Evolutionary conservation across 2,888 invertebrate genomes (phyloP).

Genomic region (Morpho achilles): DNA sequence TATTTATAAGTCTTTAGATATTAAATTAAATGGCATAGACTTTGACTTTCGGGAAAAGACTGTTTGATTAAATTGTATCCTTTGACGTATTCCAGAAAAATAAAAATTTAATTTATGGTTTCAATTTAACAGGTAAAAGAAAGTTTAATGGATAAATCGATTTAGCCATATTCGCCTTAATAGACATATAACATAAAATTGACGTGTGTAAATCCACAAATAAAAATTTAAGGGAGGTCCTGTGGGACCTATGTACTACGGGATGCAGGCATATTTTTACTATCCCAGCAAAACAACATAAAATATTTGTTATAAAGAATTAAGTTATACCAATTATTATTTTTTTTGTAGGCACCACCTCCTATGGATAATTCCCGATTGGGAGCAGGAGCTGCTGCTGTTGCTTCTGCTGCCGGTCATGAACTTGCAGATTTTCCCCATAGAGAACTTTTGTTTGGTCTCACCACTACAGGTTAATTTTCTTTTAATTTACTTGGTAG

Average conservation of each 20-base stretch:
- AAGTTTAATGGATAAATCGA: not conserved
- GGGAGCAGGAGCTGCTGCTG: conserved; percentile 79
- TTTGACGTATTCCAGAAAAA: too few relatives aligned
- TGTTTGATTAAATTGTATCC: too few relatives aligned
- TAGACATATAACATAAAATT: too few relatives aligned
- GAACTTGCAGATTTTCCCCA: conserved; percentile 90
- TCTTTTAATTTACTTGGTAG: not conserved
- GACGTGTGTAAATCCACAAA: too few relatives aligned
- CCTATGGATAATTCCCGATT: conserved; percentile 74
- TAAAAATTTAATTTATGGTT: not conserved
- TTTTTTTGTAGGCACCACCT: conserved; percentile 64
- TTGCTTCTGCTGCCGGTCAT: conserved; percentile 85
- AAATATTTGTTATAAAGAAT: not conserved
- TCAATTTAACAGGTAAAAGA: not conserved
- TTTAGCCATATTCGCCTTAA: too few relatives aligned
- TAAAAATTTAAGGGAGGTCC: too few relatives aligned
- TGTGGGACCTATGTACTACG: too few relatives aligned
- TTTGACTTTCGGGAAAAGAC: too few relatives aligned
- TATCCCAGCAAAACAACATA: too few relatives aligned
- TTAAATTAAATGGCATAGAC: too few relatives aligned
- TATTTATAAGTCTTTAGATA: too few relatives aligned
- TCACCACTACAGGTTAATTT: conserved; percentile 83
- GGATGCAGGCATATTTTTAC: too few relatives aligned
- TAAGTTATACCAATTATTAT: not conserved
- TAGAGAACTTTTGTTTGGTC: conserved; percentile 90